Percentiles rank a stretch among this genome's conserved stretches.
These are phyloP conservation scores for Anagrus nilaparvatae DNA, from an alignment of 1,140 invertebrate genomes.

Conservation along the genomic window DNA sequence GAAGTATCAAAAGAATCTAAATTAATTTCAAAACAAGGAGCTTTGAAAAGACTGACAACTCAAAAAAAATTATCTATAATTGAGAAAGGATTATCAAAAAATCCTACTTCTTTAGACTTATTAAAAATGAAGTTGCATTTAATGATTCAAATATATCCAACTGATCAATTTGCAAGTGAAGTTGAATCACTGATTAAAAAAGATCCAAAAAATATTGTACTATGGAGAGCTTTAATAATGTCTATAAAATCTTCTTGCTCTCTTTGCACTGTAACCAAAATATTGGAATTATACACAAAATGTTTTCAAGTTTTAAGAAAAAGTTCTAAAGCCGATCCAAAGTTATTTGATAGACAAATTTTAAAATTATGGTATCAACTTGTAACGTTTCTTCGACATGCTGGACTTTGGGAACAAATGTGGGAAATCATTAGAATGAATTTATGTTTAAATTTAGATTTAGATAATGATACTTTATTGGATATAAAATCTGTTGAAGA, in stretches of 20 bases:
- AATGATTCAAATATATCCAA: slow-evolving; percentile 41
- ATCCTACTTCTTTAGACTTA: slow-evolving; percentile 39
- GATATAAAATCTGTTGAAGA: slow-evolving; percentile 39
- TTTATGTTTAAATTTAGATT: slow-evolving; percentile 47
- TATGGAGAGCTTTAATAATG: slow-evolving; percentile 51
- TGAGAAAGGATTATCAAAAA: slow-evolving; percentile 45
- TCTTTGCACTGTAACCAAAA: slow-evolving; percentile 46
- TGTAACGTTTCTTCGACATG: slow-evolving; percentile 53
- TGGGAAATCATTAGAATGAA: slow-evolving; percentile 51
- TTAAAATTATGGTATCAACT: slow-evolving; percentile 48
- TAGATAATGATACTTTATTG: slow-evolving; percentile 34
- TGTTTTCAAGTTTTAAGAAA: slow-evolving; percentile 46
- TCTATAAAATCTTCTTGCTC: slow-evolving; percentile 49
- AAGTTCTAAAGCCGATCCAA: slow-evolving; percentile 26
- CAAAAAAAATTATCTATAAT: slow-evolving; percentile 46
- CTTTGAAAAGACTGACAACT: slow-evolving; percentile 18
- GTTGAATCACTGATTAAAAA: slow-evolving; percentile 42
- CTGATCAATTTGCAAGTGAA: slow-evolving; percentile 40
- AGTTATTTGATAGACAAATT: slow-evolving; percentile 26
- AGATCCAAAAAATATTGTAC: slow-evolving; percentile 44
- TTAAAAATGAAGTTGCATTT: slow-evolving; percentile 41
- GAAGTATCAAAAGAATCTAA: slow-evolving; percentile 3
- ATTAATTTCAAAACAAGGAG: slow-evolving; percentile 1
- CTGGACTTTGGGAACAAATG: slow-evolving; percentile 53
- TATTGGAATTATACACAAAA: slow-evolving; percentile 45